Percentiles rank a stretch among this genome's conserved stretches.
Evolutionary conservation across 2,797 vertebrate genomes (phyloP).

Genomic region (Rhinella marina): DNA sequence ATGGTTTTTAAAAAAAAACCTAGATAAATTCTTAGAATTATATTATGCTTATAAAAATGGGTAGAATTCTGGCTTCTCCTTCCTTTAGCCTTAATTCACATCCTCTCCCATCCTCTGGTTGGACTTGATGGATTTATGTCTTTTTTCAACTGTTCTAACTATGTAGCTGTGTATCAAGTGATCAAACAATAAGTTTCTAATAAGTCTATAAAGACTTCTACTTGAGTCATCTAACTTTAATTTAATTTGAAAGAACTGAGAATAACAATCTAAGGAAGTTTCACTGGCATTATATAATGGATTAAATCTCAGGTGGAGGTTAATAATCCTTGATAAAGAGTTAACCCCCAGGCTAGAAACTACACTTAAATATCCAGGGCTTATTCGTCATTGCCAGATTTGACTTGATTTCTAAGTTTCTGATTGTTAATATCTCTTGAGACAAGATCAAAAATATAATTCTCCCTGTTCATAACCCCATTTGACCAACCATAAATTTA

Average conservation of each 20-base stretch:
- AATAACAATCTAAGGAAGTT: slow-evolving; percentile 3
- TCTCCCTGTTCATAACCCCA: slow-evolving; percentile 46
- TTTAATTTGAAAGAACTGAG: slow-evolving; percentile 24
- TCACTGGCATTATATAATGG: slow-evolving; percentile 14
- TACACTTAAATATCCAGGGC: slow-evolving; percentile 48
- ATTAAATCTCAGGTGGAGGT: slow-evolving; percentile 42
- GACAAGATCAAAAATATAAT: slow-evolving; percentile 43
- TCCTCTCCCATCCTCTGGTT: too few relatives aligned
- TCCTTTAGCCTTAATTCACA: too few relatives aligned
- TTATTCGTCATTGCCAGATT: slow-evolving; percentile 41
- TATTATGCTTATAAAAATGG: too few relatives aligned
- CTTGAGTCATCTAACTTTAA: background rate
- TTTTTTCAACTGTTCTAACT: too few relatives aligned
- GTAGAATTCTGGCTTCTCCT: too few relatives aligned
- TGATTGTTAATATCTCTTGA: slow-evolving; percentile 46
- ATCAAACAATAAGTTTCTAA: slow-evolving; percentile 31
- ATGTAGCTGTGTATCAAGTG: background rate
- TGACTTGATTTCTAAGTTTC: slow-evolving; percentile 40
- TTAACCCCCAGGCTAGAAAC: slow-evolving; percentile 48
- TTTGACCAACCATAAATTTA: slow-evolving; percentile 45
- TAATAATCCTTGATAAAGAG: slow-evolving; percentile 34
- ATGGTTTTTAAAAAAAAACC: too few relatives aligned
- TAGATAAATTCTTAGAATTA: too few relatives aligned
- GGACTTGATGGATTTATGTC: too few relatives aligned
- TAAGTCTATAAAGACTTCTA: slow-evolving; percentile 9